Evolutionary conservation across 2,888 invertebrate species (phyloP).

Genomic region (Pristionchus mayeri): DNA sequence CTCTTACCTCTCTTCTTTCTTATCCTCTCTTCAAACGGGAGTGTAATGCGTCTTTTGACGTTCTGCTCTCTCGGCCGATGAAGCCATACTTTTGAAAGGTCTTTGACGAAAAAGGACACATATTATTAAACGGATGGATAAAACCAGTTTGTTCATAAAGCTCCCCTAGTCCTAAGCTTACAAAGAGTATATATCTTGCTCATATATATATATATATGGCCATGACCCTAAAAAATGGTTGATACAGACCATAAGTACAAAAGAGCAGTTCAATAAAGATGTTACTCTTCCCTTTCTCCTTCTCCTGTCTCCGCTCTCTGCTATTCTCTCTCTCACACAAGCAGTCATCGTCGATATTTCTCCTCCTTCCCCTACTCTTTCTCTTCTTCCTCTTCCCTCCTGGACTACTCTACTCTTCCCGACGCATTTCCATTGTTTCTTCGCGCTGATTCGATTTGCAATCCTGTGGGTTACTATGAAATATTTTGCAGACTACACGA

Average conservation of each 20-base stretch:
- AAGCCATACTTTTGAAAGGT: slow-evolving; percentile 50
- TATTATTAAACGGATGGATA: too few relatives aligned
- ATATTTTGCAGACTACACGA: slow-evolving; percentile 14
- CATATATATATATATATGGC: too few relatives aligned
- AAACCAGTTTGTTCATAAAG: too few relatives aligned
- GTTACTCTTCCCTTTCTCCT: slow-evolving; percentile 20
- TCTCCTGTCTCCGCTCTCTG: background rate
- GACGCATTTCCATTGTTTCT: slow-evolving; percentile 30
- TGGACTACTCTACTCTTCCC: slow-evolving; percentile 52
- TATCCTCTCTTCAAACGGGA: slow-evolving; percentile 46
- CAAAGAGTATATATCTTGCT: slow-evolving; percentile 28
- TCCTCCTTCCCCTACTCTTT: slow-evolving; percentile 49
- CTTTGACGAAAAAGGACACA: slow-evolving; percentile 51
- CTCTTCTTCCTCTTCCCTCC: slow-evolving; percentile 39
- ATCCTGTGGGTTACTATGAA: background rate
- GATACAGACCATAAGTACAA: background rate
- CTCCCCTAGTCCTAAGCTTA: background rate
- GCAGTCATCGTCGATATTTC: slow-evolving; percentile 42
- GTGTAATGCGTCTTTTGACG: slow-evolving; percentile 51
- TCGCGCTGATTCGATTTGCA: slow-evolving; percentile 23
- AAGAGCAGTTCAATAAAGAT: slow-evolving; percentile 20
- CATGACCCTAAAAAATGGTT: too few relatives aligned
- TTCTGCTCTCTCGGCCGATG: slow-evolving; percentile 50
- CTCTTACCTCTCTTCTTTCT: slow-evolving; percentile 6
- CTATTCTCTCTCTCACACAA: slow-evolving; percentile 15